Evolutionary conservation across 2,888 invertebrate genomes (phyloP).

Genomic region (Melipona bicolor): DNA sequence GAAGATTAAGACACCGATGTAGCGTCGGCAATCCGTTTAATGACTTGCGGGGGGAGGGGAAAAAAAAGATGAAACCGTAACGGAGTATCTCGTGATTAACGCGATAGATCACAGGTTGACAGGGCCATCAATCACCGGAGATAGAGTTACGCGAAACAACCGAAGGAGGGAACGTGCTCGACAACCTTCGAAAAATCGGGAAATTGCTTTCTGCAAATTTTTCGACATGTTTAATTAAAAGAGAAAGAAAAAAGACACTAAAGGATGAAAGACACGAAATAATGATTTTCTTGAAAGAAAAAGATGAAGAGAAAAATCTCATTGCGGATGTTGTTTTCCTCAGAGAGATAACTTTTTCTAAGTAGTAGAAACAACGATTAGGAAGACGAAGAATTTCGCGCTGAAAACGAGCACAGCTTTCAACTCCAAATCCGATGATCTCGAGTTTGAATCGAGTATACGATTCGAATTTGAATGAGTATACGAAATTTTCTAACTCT

Average conservation of each 20-base stretch:
- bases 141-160: slow-evolving; percentile 16
- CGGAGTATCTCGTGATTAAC: slow-evolving; percentile 47
- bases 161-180: background rate
- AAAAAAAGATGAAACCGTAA: slow-evolving; percentile 34
- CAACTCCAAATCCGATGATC: background rate
- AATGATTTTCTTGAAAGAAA: background rate
- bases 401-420: no score
- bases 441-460: background rate
- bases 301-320: background rate
- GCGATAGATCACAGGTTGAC: slow-evolving; percentile 46
- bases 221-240: background rate
- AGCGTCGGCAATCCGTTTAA: background rate
- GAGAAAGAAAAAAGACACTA: no score
- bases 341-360: background rate
- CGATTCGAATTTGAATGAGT: no score
- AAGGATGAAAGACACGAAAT: background rate
- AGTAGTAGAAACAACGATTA: background rate
- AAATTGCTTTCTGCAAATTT: slow-evolving; percentile 8
- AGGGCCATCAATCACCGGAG: slow-evolving; percentile 40
- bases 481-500: background rate
- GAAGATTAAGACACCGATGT: slow-evolving; percentile 22
- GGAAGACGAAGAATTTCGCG: background rate
- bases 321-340: background rate
- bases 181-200: background rate
- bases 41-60: background rate